Evolutionary conservation across 2,888 invertebrate genomes (phyloP).

Genomic region (Lithophane semibrunnea): DNA sequence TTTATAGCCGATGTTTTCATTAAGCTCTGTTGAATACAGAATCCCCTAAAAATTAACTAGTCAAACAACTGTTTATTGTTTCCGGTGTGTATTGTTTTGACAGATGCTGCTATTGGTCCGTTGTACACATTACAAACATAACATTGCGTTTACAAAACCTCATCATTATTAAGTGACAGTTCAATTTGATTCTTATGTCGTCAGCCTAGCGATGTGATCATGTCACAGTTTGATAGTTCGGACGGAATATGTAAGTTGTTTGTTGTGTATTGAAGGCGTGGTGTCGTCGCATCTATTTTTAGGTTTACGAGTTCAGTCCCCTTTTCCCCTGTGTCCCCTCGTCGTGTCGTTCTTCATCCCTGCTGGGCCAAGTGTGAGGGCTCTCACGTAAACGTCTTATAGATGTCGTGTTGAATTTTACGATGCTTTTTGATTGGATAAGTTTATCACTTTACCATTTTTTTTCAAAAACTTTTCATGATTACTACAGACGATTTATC

Average conservation of each 20-base stretch:
- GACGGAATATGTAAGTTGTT: slow-evolving; percentile 61
- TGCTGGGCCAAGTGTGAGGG: slow-evolving; percentile 67
- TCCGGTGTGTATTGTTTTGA: slow-evolving; percentile 85
- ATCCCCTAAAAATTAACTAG: slow-evolving; percentile 72
- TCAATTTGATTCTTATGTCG: slow-evolving; percentile 68
- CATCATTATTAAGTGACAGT: slow-evolving; percentile 50
- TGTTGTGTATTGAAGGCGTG: slow-evolving; percentile 73
- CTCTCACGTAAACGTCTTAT: slow-evolving; percentile 66
- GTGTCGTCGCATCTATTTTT: slow-evolving; percentile 86
- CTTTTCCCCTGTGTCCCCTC: slow-evolving; percentile 74
- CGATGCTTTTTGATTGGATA: slow-evolving; percentile 55
- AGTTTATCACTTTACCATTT: slow-evolving; percentile 49
- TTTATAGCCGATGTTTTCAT: slow-evolving; percentile 64
- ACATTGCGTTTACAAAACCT: slow-evolving; percentile 52
- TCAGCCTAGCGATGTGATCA: slow-evolving; percentile 60
- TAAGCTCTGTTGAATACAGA: slow-evolving; percentile 59
- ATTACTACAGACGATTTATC: slow-evolving; percentile 27
- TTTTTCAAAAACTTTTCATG: slow-evolving; percentile 28
- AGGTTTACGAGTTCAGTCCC: slow-evolving; percentile 88
- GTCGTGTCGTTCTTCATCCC: slow-evolving; percentile 68
- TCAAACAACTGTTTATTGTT: slow-evolving; percentile 82
- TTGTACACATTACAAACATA: slow-evolving; percentile 56
- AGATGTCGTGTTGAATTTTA: slow-evolving; percentile 58
- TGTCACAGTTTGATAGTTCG: slow-evolving; percentile 59
- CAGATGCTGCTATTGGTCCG: slow-evolving; percentile 79